Evolutionary conservation across 2,797 vertebrate genomes (phyloP), one percentile per base, ranked within the genome.

Genomic region (Mormyrops attenuatus): DNA sequence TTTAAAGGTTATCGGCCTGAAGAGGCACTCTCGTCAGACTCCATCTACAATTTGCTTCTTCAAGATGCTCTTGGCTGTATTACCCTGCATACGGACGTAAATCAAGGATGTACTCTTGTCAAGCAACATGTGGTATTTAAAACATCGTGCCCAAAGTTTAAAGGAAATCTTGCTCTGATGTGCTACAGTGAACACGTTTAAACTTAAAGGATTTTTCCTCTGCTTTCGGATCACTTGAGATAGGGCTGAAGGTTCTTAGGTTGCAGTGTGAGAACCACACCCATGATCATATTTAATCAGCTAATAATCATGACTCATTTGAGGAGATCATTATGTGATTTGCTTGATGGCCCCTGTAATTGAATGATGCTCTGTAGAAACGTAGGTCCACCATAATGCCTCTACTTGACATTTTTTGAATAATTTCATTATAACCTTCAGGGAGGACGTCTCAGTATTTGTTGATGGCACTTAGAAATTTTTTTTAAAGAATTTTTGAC

Each of bases 1-100:
- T 66, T 88, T 50, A 88, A 90, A 90, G 87, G 89, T 69, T 87
- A 50, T 82, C 82, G 26, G 55, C 69, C 86, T 57, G 44, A 30
- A 26, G 50, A 50, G 13, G 30, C 11, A 20, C 11, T 49, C 50
- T 88, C 9, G 38, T 82, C 80, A 80, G 60, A 80, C 9, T 34
- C 55, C 89, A 50, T 50, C 30, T n/a, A n/a, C 63, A 44, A 73
- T 88, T 82, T 41, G 77, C 55, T 47, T 34, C 55, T 86, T 69
- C 30, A 13, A 34, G 57, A 34, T 52, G 89, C 89, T 86, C n/a
- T 34, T 17, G 13, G 84, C 60, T 57, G 53, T 86, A 15, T 11
- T 7, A 22, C 5, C 26, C 5, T 89, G 30, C 0, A 63, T 22
- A 22, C n/a, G 17, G 41, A 30, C 89, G 53, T 86, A 20, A 30